These are phyloP conservation scores for Oreochromis aureus DNA, from an alignment of 2,113 vertebrate species.

Conservation along the genomic window DNA sequence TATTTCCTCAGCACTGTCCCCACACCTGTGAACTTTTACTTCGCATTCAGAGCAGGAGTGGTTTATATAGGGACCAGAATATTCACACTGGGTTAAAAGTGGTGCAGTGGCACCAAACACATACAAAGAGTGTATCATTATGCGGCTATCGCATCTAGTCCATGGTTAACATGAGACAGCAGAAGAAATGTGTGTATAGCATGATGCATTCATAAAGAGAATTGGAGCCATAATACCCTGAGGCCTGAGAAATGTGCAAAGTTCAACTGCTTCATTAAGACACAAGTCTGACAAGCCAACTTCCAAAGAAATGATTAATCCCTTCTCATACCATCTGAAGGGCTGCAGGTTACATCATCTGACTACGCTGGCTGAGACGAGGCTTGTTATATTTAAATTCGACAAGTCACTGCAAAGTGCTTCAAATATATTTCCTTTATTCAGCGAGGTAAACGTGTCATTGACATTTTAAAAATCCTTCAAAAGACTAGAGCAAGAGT, in stretches of 20 bases:
- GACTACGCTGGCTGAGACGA: neutral
- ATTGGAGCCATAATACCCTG: neutral
- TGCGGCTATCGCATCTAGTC: neutral
- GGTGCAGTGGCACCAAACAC: neutral
- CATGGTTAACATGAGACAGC: neutral
- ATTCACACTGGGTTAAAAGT: neutral
- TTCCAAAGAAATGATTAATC: constrained; percentile 10
- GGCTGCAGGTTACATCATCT: neutral
- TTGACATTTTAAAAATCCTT: neutral
- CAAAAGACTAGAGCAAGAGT: neutral
- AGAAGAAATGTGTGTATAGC: neutral
- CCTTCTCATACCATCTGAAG: neutral
- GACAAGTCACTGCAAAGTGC: neutral
- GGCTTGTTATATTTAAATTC: neutral
- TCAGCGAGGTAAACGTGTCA: neutral
- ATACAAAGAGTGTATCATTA: neutral
- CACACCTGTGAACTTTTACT: neutral
- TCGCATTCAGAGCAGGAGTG: neutral
- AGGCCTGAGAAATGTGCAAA: neutral
- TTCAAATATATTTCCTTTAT: neutral
- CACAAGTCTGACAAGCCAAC: neutral
- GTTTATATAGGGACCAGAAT: neutral
- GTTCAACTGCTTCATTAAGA: neutral
- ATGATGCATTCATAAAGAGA: neutral
- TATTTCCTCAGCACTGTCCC: neutral